Evolutionary conservation across 2,888 invertebrate species (phyloP).

Genomic region (Eilema caniola): DNA sequence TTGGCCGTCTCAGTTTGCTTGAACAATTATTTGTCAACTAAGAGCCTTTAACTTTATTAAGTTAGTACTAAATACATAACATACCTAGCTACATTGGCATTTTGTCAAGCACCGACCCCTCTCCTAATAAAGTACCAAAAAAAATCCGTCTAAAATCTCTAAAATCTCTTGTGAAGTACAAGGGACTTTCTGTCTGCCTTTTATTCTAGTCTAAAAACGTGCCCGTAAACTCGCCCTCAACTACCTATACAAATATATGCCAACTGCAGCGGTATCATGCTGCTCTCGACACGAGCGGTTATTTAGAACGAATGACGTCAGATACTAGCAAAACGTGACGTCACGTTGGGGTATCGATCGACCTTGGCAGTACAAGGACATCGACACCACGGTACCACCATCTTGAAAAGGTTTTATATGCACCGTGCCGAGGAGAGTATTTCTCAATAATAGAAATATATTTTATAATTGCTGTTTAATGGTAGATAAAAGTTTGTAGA

Average conservation of each 20-base stretch:
- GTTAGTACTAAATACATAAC: no score
- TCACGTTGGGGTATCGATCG: slow-evolving; percentile 53
- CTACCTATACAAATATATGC: background rate
- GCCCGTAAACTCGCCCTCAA: background rate
- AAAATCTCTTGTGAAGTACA: no score
- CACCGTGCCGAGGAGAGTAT: background rate
- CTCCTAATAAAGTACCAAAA: no score
- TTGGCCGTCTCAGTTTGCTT: no score
- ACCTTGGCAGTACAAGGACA: slow-evolving; percentile 56
- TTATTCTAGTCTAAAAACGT: background rate
- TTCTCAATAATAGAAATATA: background rate
- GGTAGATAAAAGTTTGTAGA: background rate
- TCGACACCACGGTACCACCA: slow-evolving; percentile 49
- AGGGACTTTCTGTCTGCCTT: background rate
- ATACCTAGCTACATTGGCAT: no score
- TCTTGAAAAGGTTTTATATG: slow-evolving; percentile 19
- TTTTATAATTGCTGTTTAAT: background rate
- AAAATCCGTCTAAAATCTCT: no score
- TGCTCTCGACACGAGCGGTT: slow-evolving; percentile 14
- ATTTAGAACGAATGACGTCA: slow-evolving; percentile 32
- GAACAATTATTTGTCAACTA: no score
- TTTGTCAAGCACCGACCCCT: no score
- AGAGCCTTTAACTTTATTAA: no score
- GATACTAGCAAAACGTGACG: slow-evolving; percentile 43
- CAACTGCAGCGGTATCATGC: background rate